Base-by-base conservation (phyloP, 2,113 vertebrate species). In the Hemibagrus wyckioides region DNA sequence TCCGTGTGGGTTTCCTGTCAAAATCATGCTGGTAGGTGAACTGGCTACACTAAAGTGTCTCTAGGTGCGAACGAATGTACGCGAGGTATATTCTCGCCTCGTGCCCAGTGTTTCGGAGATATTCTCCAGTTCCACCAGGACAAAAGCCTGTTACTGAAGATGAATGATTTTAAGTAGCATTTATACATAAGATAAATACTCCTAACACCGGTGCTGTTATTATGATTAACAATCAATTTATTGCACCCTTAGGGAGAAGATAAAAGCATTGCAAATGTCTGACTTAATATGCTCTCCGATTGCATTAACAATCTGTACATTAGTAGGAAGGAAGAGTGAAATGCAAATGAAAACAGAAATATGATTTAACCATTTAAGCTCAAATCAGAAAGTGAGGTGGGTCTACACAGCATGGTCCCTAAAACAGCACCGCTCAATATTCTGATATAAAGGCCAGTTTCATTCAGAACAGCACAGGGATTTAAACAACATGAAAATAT, bases 201-300 rank as follows among this genome's bases (percentile, higher is more conserved):
- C 15, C 52, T 14, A 57, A 23, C 9, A 80, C 19, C 33, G 25
- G 39, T 57, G 19, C 6, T 14, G 23, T 59, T 80, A 39, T 57
- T 25, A 80, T 59, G 11, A 80, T 80, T 59, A 83, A 83, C 36
- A 48, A 65, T n/a, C 28, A 39, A 50, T 61, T 67, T 77, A 83
- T 83, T 67, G 28, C n/a, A 65, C 61, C 19, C 13, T 82, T 30
- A 41, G 54, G 84, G 14, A 67, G 33, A 59, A 65, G 52, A 48
- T 50, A 56, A 88, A 79, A 80, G 61, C 75, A 83, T 21, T 56
- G 80, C 36, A 77, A 85, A 85, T 50, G 48, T 86, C 41, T 65
- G 63, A 52, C 30, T 10, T 76, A 81, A 61, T n/a, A 63, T 83
- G 52, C 25, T 83, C 76, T 59, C n/a, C 21, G n/a, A 87, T 50